Evolutionary conservation across 1,140 invertebrate genomes (phyloP), one percentile per base, ranked within the genome.

Genomic region (Drosophila bifasciata): DNA sequence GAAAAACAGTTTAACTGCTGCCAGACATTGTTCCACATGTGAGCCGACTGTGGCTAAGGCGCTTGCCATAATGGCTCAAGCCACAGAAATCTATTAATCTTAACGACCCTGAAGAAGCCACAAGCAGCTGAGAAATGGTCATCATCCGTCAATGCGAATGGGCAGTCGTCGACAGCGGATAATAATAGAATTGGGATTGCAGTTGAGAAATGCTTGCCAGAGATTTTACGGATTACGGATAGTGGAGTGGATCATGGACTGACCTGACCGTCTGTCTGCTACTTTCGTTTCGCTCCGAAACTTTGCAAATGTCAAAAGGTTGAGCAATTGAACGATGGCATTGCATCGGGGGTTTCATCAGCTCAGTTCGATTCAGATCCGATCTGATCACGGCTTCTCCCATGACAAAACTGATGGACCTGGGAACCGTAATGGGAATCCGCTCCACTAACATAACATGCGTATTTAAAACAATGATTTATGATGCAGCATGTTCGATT

Each of bases 121-220:
- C 44, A 58, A 56, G 60, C 49, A 21, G 32, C 16, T 43, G 16
- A 66, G 52, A 70, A 68, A 79, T 66, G 53, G 64, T 53, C 69
- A 59, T 21, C 63, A 79, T 74, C 59, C 64, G 66, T 72, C 73
- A 76, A 51, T 59, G 53, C 44, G 56, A 52, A 44, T 41, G 49
- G 25, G 41, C 39, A 61, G 32, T 55, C 67, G 32, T 55, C 67
- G 55, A 45, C 49, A 44, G 43, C 58, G 68, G 50, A 69, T 81
- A 81, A 88, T 88, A 86, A 80, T 76, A 80, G 81, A 86, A 88
- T 70, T 71, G 28, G 56, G 62, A 73, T 72, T 55, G 81, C 77
- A 86, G 73, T 83, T 80, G 80, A 86, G 80, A 62, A 86, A 86
- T 86, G 69, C 55, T 50, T 76, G 68, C 70, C 66, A 67, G 49